Evolutionary conservation across 2,797 vertebrate species (phyloP).

Genomic region (Sciurus vulgaris): DNA sequence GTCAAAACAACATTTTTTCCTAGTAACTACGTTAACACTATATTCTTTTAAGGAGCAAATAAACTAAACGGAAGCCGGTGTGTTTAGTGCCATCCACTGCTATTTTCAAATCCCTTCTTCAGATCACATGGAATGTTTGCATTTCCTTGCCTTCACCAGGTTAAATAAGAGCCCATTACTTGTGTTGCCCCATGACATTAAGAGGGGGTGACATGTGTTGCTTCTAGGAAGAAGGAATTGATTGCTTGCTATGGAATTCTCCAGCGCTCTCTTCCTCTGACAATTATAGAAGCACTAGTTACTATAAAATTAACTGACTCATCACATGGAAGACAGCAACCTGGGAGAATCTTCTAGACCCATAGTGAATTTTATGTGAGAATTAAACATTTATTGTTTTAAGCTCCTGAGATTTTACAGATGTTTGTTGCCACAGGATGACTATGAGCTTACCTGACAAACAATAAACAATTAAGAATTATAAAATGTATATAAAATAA

Average conservation of each 20-base stretch:
- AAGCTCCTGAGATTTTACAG: conserved; percentile 33
- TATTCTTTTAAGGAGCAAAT: neutral
- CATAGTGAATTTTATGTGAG: neutral
- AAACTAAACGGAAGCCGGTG: neutral
- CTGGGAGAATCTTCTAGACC: neutral
- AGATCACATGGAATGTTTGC: neutral
- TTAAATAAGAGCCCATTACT: neutral
- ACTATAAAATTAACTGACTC: neutral
- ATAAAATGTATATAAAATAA: neutral
- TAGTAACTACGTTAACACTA: neutral
- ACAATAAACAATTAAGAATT: neutral
- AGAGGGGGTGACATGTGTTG: neutral
- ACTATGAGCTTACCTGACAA: neutral
- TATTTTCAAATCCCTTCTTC: neutral
- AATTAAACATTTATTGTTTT: conserved; percentile 32
- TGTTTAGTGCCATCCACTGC: neutral
- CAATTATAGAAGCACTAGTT: neutral
- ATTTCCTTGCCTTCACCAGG: neutral
- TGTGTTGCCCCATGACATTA: neutral
- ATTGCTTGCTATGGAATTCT: neutral
- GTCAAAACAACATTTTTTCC: neutral
- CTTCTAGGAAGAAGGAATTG: neutral
- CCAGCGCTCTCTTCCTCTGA: neutral
- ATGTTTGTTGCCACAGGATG: neutral
- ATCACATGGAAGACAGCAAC: neutral